These are phyloP conservation scores for Phalacrocorax pelagicus DNA, from an alignment of 2,113 vertebrate genomes.

Conservation along the genomic window DNA sequence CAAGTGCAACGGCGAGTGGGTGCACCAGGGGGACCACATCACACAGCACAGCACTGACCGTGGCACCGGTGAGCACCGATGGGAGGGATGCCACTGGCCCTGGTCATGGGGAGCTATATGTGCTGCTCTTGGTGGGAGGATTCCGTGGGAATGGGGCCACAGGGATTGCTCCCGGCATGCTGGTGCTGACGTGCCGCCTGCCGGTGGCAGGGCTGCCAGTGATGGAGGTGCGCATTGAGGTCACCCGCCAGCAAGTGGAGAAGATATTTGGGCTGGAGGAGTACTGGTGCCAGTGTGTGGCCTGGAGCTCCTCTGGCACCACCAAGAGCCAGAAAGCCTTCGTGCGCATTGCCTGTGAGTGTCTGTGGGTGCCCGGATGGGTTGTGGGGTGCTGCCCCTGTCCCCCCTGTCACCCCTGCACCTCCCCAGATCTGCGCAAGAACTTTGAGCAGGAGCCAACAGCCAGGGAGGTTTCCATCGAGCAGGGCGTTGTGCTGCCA, in stretches of 20 bases:
- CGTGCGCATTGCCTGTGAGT: constrained; percentile 96
- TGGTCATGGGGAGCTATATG: accelerated
- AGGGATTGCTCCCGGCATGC: accelerated
- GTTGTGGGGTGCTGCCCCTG: accelerated
- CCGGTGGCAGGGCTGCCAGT: constrained; percentile 84
- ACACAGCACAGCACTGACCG: constrained; percentile 87
- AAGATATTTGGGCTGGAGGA: constrained; percentile 96
- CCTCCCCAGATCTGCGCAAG: constrained; percentile 90
- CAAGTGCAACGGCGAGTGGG: constrained; percentile 99
- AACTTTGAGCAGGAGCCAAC: constrained; percentile 96
- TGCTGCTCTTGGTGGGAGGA: accelerated
- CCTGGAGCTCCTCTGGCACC: constrained; percentile 97
- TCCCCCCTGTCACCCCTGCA: not conserved
- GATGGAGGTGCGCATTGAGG: constrained; percentile 95
- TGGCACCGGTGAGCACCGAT: constrained; percentile 79
- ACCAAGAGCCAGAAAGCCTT: constrained; percentile 98
- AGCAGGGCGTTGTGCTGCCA: constrained; percentile 91
- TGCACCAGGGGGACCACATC: constrained; percentile 92
- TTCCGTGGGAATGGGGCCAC: accelerated
- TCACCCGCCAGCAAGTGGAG: constrained; percentile 97
- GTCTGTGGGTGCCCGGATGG: not conserved
- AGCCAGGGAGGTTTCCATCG: constrained; percentile 92
- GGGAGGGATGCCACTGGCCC: accelerated
- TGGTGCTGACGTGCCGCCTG: not conserved
- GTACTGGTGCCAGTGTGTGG: constrained; percentile 99